These are phyloP conservation scores for Pristionchus arcanus DNA, from an alignment of 2,888 invertebrate species.

Conservation along the genomic window DNA sequence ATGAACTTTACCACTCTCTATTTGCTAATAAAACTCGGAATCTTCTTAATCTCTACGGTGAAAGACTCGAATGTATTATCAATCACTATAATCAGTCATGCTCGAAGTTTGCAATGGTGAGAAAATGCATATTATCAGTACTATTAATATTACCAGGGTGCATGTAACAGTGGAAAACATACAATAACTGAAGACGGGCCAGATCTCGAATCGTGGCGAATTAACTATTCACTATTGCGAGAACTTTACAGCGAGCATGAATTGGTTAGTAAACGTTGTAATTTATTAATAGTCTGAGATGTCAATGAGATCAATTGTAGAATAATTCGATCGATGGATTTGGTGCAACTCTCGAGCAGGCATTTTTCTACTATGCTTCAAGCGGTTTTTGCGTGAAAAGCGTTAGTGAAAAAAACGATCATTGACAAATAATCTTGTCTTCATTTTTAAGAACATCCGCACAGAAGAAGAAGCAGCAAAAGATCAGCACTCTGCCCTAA, in stretches of 20 bases:
- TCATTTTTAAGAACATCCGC: background rate
- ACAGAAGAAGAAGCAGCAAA: background rate
- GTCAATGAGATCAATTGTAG: background rate
- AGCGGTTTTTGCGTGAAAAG: background rate
- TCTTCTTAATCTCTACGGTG: background rate
- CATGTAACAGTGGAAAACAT: background rate
- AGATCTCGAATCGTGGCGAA: background rate
- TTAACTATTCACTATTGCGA: background rate
- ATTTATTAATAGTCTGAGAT: background rate
- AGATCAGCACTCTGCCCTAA: background rate
- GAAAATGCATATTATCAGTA: background rate
- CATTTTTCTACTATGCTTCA: background rate
- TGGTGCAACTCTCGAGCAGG: conserved; percentile 1
- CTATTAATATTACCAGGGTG: background rate
- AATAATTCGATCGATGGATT: background rate
- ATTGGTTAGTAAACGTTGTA: background rate
- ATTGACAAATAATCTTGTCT: background rate
- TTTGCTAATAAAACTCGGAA: background rate
- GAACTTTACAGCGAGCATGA: background rate
- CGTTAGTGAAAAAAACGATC: background rate
- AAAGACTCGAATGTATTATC: background rate
- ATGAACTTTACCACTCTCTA: background rate
- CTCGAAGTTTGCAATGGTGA: conserved; percentile 8
- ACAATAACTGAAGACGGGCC: background rate
- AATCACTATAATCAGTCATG: background rate